Evolutionary conservation across 2,888 invertebrate species (phyloP), one percentile per base, ranked within the genome.

Genomic region (Fragum sueziense): DNA sequence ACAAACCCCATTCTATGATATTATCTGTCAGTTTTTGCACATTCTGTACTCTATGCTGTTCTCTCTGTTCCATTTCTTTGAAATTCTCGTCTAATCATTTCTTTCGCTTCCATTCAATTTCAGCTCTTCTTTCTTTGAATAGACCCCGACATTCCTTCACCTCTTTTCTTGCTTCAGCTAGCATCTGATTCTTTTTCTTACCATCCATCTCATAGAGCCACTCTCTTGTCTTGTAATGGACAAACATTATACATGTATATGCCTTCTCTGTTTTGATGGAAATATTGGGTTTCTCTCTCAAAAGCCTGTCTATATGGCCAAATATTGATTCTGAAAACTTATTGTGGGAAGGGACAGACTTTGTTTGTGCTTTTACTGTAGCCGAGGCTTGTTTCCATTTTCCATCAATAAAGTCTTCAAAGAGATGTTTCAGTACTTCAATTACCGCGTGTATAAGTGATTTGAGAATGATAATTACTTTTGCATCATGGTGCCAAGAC

Each of bases 201-300:
- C 41, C n/a, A n/a, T 9, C 3, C 47, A 41, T 71, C 20, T 20
- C 71, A 6, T 33, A 9, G 17, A 74, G 52, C 79, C 79, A 75
- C 20, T 17, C 1, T 25, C 47, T 57, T 4, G 79, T 79, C 59
- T 75, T 76, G 37, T 84, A 81, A 52, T 80, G 74, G 9, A 62
- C 27, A 51, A 80, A 80, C 80, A 80, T 76, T 1, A 76, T 74
- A n/a, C n/a, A n/a, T n/a, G n/a, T n/a, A 37, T 69, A 59, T 57
- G 74, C 76, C 54, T 76, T 74, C 20, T 20, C 7, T 4, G 80
- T 73, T n/a, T 54, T 76, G 17, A 47, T n/a, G 31, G 65, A 52
- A 27, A 68, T 76, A 29, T 76, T 80, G 11, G 76, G 59, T 57
- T 80, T 76, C 62, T 80, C 76, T 4, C 76, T 25, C 0, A 80